These are phyloP conservation scores for Megalopta genalis DNA, from an alignment of 1,140 invertebrate genomes.

Conservation along the genomic window DNA sequence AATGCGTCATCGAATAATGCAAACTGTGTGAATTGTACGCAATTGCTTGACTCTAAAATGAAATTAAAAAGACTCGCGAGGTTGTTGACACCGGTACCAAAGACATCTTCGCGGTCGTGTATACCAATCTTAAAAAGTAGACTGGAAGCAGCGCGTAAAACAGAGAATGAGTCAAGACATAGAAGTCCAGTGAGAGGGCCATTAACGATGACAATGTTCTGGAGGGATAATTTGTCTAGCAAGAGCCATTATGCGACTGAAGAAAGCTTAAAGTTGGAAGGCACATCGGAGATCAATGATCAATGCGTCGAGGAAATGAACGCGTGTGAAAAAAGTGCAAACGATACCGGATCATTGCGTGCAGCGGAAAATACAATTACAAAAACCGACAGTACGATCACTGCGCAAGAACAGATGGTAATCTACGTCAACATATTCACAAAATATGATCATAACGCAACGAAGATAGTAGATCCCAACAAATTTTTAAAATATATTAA, in stretches of 20 bases:
- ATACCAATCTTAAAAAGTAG: conserved; percentile 66
- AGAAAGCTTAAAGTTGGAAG: conserved; percentile 24
- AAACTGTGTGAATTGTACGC: background rate
- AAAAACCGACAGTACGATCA: background rate
- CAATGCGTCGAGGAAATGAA: background rate
- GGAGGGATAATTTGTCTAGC: conserved; percentile 11
- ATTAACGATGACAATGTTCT: conserved; percentile 52
- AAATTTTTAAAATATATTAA: conserved; percentile 62
- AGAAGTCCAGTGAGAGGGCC: conserved; percentile 57
- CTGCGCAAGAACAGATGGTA: conserved; percentile 35
- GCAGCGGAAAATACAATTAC: background rate
- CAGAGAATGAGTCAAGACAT: conserved; percentile 29
- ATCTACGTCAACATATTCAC: conserved; percentile 64
- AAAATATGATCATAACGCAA: conserved; percentile 49
- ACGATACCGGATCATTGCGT: background rate
- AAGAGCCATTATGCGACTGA: conserved; percentile 8
- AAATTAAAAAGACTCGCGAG: conserved; percentile 5
- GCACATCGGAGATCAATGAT: conserved; percentile 4
- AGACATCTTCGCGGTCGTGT: conserved; percentile 59
- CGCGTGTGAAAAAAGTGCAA: background rate
- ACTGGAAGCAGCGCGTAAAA: conserved; percentile 43
- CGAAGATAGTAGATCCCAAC: conserved; percentile 56
- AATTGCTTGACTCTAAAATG: conserved; percentile 12
- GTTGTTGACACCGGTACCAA: background rate
- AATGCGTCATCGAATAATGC: background rate